Conservation (phyloP, 2,113 vertebrate species). For the Aptenodytes forsteri region DNA sequence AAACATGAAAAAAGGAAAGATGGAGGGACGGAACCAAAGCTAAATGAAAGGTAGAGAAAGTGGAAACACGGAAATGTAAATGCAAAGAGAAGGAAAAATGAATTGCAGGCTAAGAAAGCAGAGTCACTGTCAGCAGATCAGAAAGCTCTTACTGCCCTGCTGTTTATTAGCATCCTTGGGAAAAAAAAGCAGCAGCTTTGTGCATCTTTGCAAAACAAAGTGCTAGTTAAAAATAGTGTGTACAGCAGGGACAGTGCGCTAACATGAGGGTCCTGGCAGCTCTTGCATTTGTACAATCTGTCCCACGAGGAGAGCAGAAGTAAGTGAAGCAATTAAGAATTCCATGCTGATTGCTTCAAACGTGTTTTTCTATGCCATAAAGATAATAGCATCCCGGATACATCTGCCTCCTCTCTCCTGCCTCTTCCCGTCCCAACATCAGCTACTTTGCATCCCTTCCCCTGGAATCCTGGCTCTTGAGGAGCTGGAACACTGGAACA, state of each 20-base stretch:
- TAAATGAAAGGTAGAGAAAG: not conserved
- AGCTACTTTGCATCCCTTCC: not conserved
- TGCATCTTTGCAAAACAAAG: slow-evolving; percentile 75
- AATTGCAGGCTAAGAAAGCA: not conserved
- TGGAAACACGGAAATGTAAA: not conserved
- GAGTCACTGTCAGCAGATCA: not conserved
- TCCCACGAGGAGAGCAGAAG: slow-evolving; percentile 85
- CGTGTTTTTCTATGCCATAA: slow-evolving; percentile 85
- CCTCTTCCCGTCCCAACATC: not conserved
- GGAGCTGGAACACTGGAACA: not conserved
- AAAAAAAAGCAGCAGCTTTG: slow-evolving; percentile 42
- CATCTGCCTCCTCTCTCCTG: slow-evolving; percentile 43
- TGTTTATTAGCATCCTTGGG: slow-evolving; percentile 47
- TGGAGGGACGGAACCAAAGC: not conserved
- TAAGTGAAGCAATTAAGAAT: slow-evolving; percentile 91
- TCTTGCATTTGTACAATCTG: slow-evolving; percentile 70
- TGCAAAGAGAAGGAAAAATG: not conserved
- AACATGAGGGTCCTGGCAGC: slow-evolving; percentile 77
- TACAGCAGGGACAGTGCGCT: slow-evolving; percentile 70
- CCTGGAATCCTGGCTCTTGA: not conserved
- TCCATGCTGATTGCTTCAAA: slow-evolving; percentile 91
- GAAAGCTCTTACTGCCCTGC: slow-evolving; percentile 11
- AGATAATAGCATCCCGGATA: slow-evolving; percentile 83
- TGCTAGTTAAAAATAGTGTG: slow-evolving; percentile 64
- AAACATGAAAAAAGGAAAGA: not conserved